phyloP scores from a whole-genome alignment of 2,888 invertebrate genomes.

The Campoletis raptor region DNA sequence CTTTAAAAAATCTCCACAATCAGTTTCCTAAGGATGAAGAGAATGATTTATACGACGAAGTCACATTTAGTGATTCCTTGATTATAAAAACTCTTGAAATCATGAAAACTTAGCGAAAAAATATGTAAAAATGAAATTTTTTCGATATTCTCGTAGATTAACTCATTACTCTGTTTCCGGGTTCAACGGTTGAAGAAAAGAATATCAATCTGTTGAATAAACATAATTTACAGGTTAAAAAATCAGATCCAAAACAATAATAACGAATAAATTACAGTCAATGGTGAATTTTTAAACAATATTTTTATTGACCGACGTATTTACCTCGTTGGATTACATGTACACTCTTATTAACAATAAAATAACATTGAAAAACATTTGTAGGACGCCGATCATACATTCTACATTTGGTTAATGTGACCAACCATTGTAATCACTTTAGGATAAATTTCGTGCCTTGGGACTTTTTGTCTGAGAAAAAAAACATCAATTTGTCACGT shows the following conservation, averaged over 20 bases:
- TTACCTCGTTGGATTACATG: conserved; percentile 20
- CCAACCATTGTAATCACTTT: conserved; percentile 17
- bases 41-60: background rate
- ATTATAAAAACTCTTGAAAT: too few relatives aligned
- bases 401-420: conserved; percentile 11
- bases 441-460: conserved; percentile 60
- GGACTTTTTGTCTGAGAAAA: conserved; percentile 52
- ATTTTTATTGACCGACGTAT: conserved; percentile 16
- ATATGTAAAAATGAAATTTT: too few relatives aligned
- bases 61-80: too few relatives aligned
- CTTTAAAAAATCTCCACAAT: too few relatives aligned
- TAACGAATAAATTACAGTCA: background rate
- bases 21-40: background rate
- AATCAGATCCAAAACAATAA: background rate
- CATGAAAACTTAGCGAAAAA: too few relatives aligned
- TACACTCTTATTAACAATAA: conserved; percentile 43
- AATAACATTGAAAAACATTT: conserved; percentile 44
- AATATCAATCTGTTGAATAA: background rate
- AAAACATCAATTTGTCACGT: background rate
- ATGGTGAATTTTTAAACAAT: background rate
- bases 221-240: background rate
- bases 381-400: conserved; percentile 2
- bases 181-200: background rate
- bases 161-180: too few relatives aligned
- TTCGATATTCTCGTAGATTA: too few relatives aligned